These are phyloP conservation scores for Acleris holmiana DNA, from an alignment of 2,888 invertebrate genomes.

Conservation along the genomic window DNA sequence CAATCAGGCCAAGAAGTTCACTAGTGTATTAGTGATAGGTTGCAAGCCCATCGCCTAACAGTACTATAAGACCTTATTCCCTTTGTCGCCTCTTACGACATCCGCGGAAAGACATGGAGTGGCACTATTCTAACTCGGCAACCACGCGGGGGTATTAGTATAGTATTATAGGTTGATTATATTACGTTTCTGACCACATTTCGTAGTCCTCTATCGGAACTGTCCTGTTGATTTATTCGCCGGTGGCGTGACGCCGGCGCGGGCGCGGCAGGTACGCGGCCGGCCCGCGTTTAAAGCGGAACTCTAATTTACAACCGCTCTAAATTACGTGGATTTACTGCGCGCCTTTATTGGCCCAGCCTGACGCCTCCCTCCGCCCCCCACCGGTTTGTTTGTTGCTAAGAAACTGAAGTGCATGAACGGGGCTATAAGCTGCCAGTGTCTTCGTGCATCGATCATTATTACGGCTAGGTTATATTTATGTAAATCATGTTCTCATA, in stretches of 20 bases:
- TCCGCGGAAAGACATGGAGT: no score
- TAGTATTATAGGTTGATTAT: no score
- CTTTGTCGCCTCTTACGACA: no score
- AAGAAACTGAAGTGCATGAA: conserved; percentile 50
- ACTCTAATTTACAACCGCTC: conserved; percentile 82
- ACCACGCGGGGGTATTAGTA: no score
- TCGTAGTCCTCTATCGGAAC: conserved; percentile 36
- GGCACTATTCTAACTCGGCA: no score
- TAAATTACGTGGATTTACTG: conserved; percentile 84
- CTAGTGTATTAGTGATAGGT: no score
- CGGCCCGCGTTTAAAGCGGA: conserved; percentile 78
- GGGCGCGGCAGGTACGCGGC: conserved; percentile 74
- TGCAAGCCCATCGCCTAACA: no score
- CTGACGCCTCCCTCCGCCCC: conserved; percentile 59
- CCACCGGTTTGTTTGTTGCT: conserved; percentile 56
- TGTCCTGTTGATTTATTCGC: conserved; percentile 56
- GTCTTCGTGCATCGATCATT: not conserved
- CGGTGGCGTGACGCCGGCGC: conserved; percentile 54
- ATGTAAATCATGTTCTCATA: no score
- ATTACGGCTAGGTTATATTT: not conserved
- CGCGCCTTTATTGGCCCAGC: conserved; percentile 79
- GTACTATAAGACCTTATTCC: no score
- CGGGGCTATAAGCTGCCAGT: conserved; percentile 2
- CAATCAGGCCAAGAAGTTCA: no score
- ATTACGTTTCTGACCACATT: no score